Percentiles rank a stretch among this genome's conserved stretches.
These are phyloP conservation scores for Diorhabda carinulata DNA, from an alignment of 1,140 invertebrate species.

Conservation along the genomic window DNA sequence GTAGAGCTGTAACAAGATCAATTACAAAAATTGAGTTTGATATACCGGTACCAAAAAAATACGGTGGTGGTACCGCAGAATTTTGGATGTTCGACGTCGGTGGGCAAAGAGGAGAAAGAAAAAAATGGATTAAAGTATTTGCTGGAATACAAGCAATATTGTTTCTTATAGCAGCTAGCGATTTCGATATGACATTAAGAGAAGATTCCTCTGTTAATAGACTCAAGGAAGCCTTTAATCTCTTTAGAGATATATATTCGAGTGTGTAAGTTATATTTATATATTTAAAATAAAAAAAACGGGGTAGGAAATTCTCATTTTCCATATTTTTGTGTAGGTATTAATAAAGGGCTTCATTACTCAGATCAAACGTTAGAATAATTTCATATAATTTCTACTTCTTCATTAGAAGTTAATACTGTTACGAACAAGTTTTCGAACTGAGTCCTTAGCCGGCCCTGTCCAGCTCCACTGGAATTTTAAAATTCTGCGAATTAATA, in stretches of 20 bases:
- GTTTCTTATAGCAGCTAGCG: conserved; percentile 72
- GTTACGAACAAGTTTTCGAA: no score
- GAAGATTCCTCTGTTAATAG: conserved; percentile 69
- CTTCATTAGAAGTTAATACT: no score
- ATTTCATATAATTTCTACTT: no score
- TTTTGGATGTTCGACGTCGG: conserved; percentile 79
- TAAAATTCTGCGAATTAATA: no score
- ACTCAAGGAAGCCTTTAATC: conserved; percentile 63
- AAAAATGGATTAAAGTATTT: conserved; percentile 60
- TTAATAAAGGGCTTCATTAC: no score
- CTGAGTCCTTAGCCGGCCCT: no score
- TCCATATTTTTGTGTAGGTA: no score
- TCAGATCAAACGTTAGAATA: no score
- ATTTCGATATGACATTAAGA: conserved; percentile 72
- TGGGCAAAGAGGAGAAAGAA: conserved; percentile 71
- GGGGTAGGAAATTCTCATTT: no score
- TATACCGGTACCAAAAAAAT: conserved; percentile 62
- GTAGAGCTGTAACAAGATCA: conserved; percentile 63
- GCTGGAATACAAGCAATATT: conserved; percentile 76
- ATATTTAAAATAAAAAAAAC: neutral
- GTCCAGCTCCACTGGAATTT: no score
- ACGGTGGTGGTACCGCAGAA: conserved; percentile 61
- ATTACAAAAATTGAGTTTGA: conserved; percentile 72
- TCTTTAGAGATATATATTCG: conserved; percentile 74
- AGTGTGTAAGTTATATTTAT: conserved; percentile 56